Evolutionary conservation across 2,113 vertebrate genomes (phyloP), one percentile per base, ranked within the genome.

Genomic region (Sinocyclocheilus anophthalmus): DNA sequence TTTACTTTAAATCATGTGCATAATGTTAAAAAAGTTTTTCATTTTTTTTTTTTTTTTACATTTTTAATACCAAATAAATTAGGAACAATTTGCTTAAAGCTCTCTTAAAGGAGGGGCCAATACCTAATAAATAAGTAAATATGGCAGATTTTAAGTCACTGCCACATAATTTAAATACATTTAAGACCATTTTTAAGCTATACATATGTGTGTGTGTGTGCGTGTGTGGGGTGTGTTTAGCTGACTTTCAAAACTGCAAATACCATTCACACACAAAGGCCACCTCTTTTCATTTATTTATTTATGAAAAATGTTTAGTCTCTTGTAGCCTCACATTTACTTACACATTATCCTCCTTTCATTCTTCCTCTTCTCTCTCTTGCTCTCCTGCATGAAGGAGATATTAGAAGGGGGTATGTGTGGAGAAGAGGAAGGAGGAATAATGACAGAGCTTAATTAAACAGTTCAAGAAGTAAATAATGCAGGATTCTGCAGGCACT

Each of bases 401-500:
- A 73, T 83, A 57, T 73, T 73, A 55, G 69, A 37, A 57, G 26
- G 11, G 18, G 9, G 81, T 26, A 33, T 50, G 63, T 50, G 67
- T 8, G 26, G 67, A 82, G 65, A 75, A 59, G 61, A 82, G 65
- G 50, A 37, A 78, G 78, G 33, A 59, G 63, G 82, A 70, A 61
- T 86, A 82, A 83, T 85, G 59, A 69, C 33, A n/a, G 78, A 88
- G 85, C 73, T 83, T 84, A 88, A 76, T 61, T 65, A 88, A 86
- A 84, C 63, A 39, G 80, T 57, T 86, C 4, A 67, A 83, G 73
- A 69, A 37, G 85, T 83, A 84, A 88, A 90, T 88, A 90, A 90
- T 87, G 81, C 73, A 87, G 48, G 45, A 48, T 65, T 87, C 39
- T 84, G 39, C 59, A 87, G 85, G 76, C 61, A 61, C 67, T 83